Evolutionary conservation across 2,113 vertebrate species (phyloP), one percentile per base, ranked within the genome.

Genomic region (Cephalopterus ornatus): DNA sequence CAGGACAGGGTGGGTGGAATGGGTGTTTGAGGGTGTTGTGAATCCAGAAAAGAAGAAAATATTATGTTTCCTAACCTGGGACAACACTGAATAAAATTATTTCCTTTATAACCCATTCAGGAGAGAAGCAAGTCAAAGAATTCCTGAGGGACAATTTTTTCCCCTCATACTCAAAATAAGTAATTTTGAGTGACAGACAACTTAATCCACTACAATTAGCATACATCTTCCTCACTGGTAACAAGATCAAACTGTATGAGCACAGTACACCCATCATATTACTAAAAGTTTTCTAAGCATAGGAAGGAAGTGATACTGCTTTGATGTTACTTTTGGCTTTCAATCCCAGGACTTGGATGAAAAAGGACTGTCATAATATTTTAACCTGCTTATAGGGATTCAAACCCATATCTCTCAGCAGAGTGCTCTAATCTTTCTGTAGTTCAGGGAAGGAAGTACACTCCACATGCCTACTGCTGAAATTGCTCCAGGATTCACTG

Each of bases 401-500:
- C 76, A 84, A 95, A 84, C 24, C 42, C 61, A 9, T 84, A 35
- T 67, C 14, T 86, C 63, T 75, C 72, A 91, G 77, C 44, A 89
- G 67, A 95, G 27, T 74, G 33, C 68, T 76, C 91, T 84, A 86
- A 93, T 84, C 46, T 80, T 39, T 66, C 79, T 35, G 79, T n/a
- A 85, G 82, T 90, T 95, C 68, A 50, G 84, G 47, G 47, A 63
- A 91, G 93, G 91, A 96, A 95, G 68, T 56, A 78, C 14, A 21
- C 72, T 89, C 73, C 89, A 63, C 86, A 95, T 95, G 86, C 89
- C 86, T 87, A 92, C 95, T 72, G 79, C 86, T 97, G 88, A 95
- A 96, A 93, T 59, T 84, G 61, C 44, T 93, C 65, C 61, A 71
- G 61, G 35, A 92, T 81, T 91, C 83, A 28, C 86, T 86, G 39